phyloP scores from a whole-genome alignment of 2,888 invertebrate species.

The Taphrorychus bicolor region DNA sequence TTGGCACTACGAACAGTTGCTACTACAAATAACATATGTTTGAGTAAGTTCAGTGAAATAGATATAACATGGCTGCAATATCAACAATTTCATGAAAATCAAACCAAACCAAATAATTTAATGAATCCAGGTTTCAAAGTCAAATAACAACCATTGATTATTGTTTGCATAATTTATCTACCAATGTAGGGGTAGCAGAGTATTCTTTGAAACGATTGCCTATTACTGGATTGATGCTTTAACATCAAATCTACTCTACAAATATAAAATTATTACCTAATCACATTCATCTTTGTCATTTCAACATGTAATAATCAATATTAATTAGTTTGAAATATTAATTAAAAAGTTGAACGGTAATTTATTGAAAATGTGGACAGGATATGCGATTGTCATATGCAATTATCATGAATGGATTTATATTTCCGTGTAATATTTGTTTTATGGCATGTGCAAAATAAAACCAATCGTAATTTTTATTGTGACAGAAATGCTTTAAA shows the following conservation, averaged over 20 bases:
- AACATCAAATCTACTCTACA: no score
- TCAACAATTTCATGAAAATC: not conserved
- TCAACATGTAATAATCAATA: not conserved
- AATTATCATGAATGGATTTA: not conserved
- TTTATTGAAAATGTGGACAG: not conserved
- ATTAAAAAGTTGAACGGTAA: not conserved
- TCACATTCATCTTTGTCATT: not conserved
- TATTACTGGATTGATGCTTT: no score
- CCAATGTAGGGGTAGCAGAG: no score
- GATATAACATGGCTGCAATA: no score
- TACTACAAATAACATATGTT: no score
- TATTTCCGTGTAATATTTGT: not conserved
- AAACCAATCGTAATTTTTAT: constrained; percentile 2
- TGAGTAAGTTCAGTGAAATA: no score
- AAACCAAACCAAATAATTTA: not conserved
- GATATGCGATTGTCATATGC: not conserved
- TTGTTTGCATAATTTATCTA: not conserved
- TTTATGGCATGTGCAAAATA: not conserved
- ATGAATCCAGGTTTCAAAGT: not conserved
- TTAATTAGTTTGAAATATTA: not conserved
- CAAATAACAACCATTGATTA: not conserved
- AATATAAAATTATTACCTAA: no score
- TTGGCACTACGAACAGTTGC: no score
- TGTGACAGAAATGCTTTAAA: no score
- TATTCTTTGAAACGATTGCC: no score